These are phyloP conservation scores for Ophiodon elongatus DNA, from an alignment of 2,113 vertebrate species.

Conservation along the genomic window DNA sequence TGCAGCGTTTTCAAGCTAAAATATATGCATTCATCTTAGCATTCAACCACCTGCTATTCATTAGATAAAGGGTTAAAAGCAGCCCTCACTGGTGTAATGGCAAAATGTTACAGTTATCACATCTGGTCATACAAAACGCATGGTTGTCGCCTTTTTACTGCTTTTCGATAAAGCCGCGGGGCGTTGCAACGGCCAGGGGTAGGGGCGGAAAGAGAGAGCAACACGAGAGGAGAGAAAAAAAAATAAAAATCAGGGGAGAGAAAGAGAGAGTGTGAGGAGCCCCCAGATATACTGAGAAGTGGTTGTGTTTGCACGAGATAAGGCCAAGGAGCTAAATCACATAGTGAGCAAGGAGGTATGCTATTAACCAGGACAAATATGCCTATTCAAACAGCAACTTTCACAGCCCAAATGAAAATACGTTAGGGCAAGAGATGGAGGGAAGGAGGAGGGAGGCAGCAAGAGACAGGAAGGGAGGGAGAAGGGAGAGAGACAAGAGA, in stretches of 20 bases:
- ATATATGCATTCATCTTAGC: slow-evolving; percentile 11
- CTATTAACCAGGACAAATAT: slow-evolving; percentile 88
- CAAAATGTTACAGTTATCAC: slow-evolving; percentile 63
- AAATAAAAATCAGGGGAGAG: slow-evolving; percentile 20
- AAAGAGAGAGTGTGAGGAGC: slow-evolving; percentile 69
- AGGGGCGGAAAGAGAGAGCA: slow-evolving; percentile 52
- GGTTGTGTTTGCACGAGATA: slow-evolving; percentile 86
- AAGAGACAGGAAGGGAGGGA: slow-evolving; percentile 23
- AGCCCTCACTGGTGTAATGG: slow-evolving; percentile 44
- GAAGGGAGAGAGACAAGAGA: slow-evolving; percentile 41
- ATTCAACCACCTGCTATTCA: slow-evolving; percentile 6
- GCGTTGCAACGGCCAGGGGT: slow-evolving; percentile 60
- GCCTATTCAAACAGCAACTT: slow-evolving; percentile 86
- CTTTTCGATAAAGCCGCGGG: slow-evolving; percentile 68
- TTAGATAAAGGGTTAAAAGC: slow-evolving; percentile 49
- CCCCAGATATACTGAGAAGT: slow-evolving; percentile 74
- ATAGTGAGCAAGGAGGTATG: slow-evolving; percentile 78
- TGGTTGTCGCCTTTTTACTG: slow-evolving; percentile 56
- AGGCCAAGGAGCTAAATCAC: slow-evolving; percentile 82
- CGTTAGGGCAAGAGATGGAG: slow-evolving; percentile 50
- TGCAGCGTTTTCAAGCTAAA: background rate
- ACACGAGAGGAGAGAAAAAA: slow-evolving; percentile 15
- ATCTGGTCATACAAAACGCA: slow-evolving; percentile 59
- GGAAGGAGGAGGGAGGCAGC: slow-evolving; percentile 27
- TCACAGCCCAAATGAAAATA: slow-evolving; percentile 78